A percentile compares a stretch with the other conserved stretches of the same genome.
Evolutionary conservation across 2,113 vertebrate genomes (phyloP).

Genomic region (Hippocampus barbouri): DNA sequence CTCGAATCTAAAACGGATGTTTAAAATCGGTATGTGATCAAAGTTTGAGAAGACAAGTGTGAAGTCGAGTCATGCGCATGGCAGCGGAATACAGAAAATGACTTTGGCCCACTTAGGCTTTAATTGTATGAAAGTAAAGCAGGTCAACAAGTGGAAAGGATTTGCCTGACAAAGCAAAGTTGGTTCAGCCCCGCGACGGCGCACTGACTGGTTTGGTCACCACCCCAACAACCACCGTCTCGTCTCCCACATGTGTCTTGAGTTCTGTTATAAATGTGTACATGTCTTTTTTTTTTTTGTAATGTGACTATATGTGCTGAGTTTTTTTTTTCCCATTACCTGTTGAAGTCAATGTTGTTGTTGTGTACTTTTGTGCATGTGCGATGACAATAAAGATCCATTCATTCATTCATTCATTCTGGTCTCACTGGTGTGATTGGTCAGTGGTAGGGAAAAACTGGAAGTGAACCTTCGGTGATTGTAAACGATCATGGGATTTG

Average conservation of each 20-base stretch:
- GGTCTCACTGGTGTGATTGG: background rate
- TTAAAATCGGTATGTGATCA: too few relatives aligned
- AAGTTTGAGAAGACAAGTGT: background rate
- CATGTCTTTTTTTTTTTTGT: too few relatives aligned
- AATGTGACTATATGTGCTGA: too few relatives aligned
- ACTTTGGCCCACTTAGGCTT: constrained; percentile 48
- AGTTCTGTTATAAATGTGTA: background rate
- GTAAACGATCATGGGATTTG: background rate
- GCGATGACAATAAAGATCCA: too few relatives aligned
- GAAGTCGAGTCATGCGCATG: background rate
- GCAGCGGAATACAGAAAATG: constrained; percentile 15
- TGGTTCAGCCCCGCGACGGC: background rate
- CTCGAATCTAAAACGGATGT: background rate
- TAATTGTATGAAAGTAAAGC: constrained; percentile 46
- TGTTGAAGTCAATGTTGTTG: too few relatives aligned
- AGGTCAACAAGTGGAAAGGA: constrained; percentile 54
- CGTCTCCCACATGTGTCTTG: background rate
- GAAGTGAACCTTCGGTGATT: background rate
- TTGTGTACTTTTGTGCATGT: too few relatives aligned
- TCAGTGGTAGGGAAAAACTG: background rate
- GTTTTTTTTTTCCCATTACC: too few relatives aligned
- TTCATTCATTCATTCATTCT: background rate
- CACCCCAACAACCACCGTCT: too few relatives aligned
- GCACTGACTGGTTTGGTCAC: too few relatives aligned
- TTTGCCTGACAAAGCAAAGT: constrained; percentile 24